Evolutionary conservation across 2,113 vertebrate species (phyloP).

Genomic region (Barnardius zonarius): DNA sequence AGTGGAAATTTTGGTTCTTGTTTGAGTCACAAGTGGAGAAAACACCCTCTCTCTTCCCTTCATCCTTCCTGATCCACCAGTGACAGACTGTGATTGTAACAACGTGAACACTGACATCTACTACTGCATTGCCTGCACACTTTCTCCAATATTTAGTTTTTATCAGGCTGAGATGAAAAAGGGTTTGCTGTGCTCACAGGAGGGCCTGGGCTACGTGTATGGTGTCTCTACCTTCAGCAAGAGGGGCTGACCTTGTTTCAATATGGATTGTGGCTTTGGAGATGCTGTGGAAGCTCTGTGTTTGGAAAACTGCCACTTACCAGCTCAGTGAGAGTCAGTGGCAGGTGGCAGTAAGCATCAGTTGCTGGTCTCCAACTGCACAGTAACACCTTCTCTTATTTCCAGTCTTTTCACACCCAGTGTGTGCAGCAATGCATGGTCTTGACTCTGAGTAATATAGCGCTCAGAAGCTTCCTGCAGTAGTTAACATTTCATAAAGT

Average conservation of each 20-base stretch:
- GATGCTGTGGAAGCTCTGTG: neutral
- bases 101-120: neutral
- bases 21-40: neutral
- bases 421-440: neutral
- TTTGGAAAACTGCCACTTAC: neutral
- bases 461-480: neutral
- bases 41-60: neutral
- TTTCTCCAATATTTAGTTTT: neutral
- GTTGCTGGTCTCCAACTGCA: neutral
- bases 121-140: neutral
- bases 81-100: neutral
- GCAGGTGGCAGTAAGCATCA: neutral
- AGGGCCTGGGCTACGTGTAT: fast-evolving
- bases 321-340: neutral
- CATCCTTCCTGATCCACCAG: neutral
- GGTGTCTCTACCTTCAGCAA: neutral
- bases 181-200: neutral
- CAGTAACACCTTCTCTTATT: neutral
- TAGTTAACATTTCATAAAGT: neutral
- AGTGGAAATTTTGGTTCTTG: neutral
- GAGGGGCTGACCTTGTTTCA: neutral
- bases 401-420: neutral
- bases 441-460: neutral
- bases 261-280: neutral
- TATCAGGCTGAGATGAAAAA: neutral